Conservation (phyloP, 2,113 vertebrate species). For the Pituophis catenifer region DNA sequence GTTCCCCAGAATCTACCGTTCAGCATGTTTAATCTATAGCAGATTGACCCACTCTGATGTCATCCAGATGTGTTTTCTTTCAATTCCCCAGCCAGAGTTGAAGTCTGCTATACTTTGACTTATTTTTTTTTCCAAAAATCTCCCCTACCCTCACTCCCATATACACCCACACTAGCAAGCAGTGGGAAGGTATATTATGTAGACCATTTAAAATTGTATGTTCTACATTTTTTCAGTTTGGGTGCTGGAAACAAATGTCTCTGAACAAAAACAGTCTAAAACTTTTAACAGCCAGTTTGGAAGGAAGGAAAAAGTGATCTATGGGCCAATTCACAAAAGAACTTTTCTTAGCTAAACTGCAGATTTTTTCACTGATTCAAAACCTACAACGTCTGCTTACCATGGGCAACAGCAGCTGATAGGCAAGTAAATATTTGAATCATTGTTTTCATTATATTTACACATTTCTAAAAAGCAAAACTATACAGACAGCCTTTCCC, state of each 20-base stretch:
- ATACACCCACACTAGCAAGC: neutral
- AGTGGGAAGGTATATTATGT: neutral
- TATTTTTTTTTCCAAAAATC: neutral
- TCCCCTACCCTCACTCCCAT: neutral
- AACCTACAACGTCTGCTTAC: neutral
- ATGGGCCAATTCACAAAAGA: neutral
- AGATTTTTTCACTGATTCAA: neutral
- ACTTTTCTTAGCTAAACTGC: neutral
- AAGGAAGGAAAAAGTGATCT: neutral
- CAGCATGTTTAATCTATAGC: neutral
- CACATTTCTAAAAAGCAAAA: neutral
- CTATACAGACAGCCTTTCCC: neutral
- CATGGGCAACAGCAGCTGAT: neutral
- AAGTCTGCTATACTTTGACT: neutral
- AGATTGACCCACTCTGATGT: neutral
- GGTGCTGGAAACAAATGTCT: neutral
- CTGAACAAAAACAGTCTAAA: neutral
- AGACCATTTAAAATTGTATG: neutral
- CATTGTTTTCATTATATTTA: neutral
- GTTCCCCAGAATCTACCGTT: neutral
- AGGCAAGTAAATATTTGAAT: neutral
- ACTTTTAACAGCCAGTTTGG: neutral
- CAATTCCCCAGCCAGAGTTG: neutral
- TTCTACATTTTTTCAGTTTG: neutral
- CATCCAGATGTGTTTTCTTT: neutral